Conservation (phyloP, 2,888 invertebrate genomes). For the Leptothorax acervorum region DNA sequence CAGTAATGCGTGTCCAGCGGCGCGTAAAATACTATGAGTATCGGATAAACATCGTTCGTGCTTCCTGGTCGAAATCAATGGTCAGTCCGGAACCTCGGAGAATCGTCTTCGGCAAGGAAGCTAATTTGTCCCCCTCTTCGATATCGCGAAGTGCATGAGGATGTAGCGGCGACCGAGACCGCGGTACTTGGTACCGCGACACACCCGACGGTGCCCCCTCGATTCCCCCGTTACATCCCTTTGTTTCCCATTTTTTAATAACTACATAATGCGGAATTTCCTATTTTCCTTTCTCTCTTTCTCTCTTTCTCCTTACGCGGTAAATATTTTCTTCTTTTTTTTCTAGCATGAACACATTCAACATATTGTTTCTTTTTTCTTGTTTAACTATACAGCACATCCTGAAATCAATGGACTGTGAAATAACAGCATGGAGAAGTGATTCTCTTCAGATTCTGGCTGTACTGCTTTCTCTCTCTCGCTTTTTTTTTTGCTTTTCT, state of each 20-base stretch:
- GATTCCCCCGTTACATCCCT: constrained; percentile 44
- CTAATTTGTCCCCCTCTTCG: constrained; percentile 47
- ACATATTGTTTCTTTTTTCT: constrained; percentile 77
- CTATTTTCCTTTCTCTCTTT: constrained; percentile 43
- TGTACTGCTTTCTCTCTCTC: constrained; percentile 23
- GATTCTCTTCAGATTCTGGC: constrained; percentile 54
- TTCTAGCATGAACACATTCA: constrained; percentile 81
- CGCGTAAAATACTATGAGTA: constrained; percentile 77
- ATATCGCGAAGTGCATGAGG: constrained; percentile 21
- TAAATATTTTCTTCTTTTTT: constrained; percentile 70
- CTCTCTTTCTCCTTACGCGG: constrained; percentile 50
- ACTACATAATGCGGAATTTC: constrained; percentile 61
- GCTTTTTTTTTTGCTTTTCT: constrained; percentile 18
- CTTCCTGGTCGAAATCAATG: constrained; percentile 73
- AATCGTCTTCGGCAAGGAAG: constrained; percentile 69
- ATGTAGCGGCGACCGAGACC: constrained; percentile 46
- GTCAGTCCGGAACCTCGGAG: constrained; percentile 61
- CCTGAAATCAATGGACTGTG: constrained; percentile 72
- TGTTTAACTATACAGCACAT: constrained; percentile 71
- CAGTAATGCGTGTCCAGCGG: constrained; percentile 66
- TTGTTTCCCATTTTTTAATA: constrained; percentile 52
- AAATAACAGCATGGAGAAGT: constrained; percentile 67
- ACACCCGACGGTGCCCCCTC: not conserved
- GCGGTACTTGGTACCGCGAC: constrained; percentile 16
- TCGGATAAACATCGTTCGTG: constrained; percentile 73